Conservation (phyloP, 2,113 vertebrate species). For the Rafetus swinhoei region DNA sequence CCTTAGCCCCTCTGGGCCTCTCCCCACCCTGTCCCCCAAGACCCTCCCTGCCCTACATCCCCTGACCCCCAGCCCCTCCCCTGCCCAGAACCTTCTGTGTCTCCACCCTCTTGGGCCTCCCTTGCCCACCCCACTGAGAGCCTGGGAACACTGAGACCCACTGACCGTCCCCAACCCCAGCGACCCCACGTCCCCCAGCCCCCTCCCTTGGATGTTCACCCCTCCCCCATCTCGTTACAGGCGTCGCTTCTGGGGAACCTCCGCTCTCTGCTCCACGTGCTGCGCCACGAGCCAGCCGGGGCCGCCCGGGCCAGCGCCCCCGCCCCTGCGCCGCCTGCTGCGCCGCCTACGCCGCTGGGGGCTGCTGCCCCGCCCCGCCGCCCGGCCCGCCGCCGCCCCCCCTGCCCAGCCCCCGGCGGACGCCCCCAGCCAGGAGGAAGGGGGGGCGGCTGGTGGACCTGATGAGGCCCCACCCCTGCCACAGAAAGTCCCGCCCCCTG, state of each 20-base stretch:
- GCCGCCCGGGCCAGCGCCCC: conserved; percentile 76
- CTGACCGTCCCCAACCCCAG: too few species aligned
- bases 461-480: conserved; percentile 75
- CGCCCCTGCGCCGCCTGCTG: conserved; percentile 83
- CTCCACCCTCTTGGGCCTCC: too few species aligned
- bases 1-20: too few species aligned
- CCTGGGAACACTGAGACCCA: too few species aligned
- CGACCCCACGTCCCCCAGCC: too few species aligned
- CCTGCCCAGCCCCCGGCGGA: conserved; percentile 57
- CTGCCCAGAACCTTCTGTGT: too few species aligned
- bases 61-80: too few species aligned
- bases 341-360: conserved; percentile 89
- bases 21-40: too few species aligned
- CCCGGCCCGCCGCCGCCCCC: conserved; percentile 31
- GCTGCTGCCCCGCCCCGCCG: conserved; percentile 81
- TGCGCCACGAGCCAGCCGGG: conserved; percentile 84
- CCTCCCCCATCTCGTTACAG: conserved; percentile 53
- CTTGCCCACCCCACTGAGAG: too few species aligned
- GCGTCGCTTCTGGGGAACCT: conserved; percentile 86
- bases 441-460: conserved; percentile 76
- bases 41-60: too few species aligned
- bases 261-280: conserved; percentile 87
- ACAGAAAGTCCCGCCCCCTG: conserved; percentile 72
- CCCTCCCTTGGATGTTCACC: neutral
- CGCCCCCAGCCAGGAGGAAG: conserved; percentile 54